Percentiles rank a stretch among this genome's conserved stretches.
Conservation (phyloP, 1,140 invertebrate species). For the Branchinecta lynchi region DNA sequence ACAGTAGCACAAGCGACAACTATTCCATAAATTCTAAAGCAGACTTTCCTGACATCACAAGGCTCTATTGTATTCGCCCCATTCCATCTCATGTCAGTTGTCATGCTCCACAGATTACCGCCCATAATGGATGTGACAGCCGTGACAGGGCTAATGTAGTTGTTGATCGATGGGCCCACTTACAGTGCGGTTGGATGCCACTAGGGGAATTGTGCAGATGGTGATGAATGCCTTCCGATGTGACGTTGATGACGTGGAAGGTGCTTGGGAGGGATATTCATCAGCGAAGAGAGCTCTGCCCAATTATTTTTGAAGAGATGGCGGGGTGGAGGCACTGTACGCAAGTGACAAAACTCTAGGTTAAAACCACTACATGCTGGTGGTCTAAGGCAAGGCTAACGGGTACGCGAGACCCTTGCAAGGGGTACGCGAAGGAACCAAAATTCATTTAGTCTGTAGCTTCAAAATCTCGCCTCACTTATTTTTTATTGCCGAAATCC, state of each 20-base stretch:
- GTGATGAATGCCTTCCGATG: not conserved
- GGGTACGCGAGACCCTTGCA: too few species aligned
- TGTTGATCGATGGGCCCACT: slow-evolving; percentile 10
- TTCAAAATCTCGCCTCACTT: too few species aligned
- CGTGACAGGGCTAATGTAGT: slow-evolving; percentile 9
- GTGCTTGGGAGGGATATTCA: slow-evolving; percentile 2
- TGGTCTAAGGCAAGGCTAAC: too few species aligned
- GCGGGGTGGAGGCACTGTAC: too few species aligned
- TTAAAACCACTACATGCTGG: too few species aligned
- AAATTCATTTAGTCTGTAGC: too few species aligned
- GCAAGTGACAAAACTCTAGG: too few species aligned
- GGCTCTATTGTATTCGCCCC: not conserved
- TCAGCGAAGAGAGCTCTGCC: not conserved
- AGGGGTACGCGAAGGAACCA: too few species aligned
- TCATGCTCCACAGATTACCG: slow-evolving; percentile 10
- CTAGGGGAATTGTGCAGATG: slow-evolving; percentile 5
- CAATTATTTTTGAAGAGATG: too few species aligned
- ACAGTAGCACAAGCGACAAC: too few species aligned
- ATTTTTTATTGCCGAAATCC: too few species aligned
- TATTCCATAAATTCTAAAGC: not conserved
- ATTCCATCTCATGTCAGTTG: slow-evolving; percentile 7
- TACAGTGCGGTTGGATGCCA: slow-evolving; percentile 6
- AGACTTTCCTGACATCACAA: not conserved
- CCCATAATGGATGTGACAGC: slow-evolving; percentile 10
- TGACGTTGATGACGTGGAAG: slow-evolving; percentile 3